These are phyloP conservation scores for Etheostoma cragini DNA, from an alignment of 2,113 vertebrate species.

Conservation along the genomic window DNA sequence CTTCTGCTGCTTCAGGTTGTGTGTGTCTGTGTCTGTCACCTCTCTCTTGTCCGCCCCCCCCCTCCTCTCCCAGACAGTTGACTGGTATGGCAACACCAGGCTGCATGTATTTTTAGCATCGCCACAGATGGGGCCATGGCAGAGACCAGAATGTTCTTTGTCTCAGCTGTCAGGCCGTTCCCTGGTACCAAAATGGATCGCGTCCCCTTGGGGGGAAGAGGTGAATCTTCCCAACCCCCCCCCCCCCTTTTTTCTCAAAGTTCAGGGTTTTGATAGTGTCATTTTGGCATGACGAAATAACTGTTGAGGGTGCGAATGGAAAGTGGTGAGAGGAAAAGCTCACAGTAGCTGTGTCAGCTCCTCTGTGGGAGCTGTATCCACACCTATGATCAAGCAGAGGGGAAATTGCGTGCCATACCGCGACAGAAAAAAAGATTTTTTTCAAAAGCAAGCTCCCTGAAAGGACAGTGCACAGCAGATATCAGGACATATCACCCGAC, in stretches of 20 bases:
- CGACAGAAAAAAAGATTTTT: background rate
- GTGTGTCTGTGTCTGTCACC: slow-evolving; percentile 54
- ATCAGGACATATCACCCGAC: background rate
- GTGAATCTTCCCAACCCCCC: no score
- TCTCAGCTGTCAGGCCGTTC: slow-evolving; percentile 69
- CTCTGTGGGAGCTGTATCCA: slow-evolving; percentile 30
- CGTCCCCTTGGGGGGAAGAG: slow-evolving; percentile 13
- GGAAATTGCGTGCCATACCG: slow-evolving; percentile 13
- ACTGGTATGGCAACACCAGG: slow-evolving; percentile 65
- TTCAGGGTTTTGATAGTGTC: slow-evolving; percentile 43
- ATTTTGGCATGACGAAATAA: slow-evolving; percentile 21
- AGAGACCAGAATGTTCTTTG: slow-evolving; percentile 78
- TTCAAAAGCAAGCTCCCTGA: slow-evolving; percentile 1
- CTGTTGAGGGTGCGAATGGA: slow-evolving; percentile 8
- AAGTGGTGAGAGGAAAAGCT: background rate
- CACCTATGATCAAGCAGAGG: slow-evolving; percentile 37
- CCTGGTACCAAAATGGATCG: slow-evolving; percentile 41
- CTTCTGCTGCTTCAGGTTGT: slow-evolving; percentile 43
- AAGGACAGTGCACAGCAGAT: background rate
- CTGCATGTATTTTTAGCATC: slow-evolving; percentile 77
- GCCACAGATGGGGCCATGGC: slow-evolving; percentile 71
- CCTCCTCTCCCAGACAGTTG: slow-evolving; percentile 45
- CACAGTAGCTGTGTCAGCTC: slow-evolving; percentile 40
- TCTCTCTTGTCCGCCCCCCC: background rate
- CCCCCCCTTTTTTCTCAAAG: background rate